Conservation (phyloP, 2,888 invertebrate genomes). For the Piscicola geometra region DNA sequence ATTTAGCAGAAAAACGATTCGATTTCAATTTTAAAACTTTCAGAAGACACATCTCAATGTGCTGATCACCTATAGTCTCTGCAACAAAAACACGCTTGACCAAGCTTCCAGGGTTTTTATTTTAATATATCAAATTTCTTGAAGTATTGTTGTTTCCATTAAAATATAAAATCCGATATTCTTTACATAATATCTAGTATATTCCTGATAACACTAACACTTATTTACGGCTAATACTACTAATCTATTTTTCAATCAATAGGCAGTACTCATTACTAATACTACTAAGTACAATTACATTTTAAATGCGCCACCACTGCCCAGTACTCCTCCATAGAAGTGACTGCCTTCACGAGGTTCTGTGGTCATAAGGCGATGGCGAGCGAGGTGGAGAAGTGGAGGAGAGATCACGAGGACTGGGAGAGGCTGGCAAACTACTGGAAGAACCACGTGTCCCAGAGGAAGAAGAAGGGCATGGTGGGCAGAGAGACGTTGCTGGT, state of each 20-base stretch:
- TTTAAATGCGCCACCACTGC: no score
- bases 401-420: conserved; percentile 25
- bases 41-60: not conserved
- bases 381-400: not conserved
- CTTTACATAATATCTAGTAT: not conserved
- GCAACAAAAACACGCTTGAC: not conserved
- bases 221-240: no score
- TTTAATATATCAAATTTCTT: not conserved
- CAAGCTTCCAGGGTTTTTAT: not conserved
- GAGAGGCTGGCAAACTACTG: conserved; percentile 18
- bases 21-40: no score
- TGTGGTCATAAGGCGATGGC: conserved; percentile 12
- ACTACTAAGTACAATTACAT: no score
- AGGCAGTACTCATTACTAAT: no score
- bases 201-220: no score
- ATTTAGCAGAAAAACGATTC: no score
- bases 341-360: not conserved
- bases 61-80: not conserved
- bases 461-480: not conserved
- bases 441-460: conserved; percentile 18
- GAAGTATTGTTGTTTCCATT: not conserved
- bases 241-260: no score
- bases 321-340: not conserved
- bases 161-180: not conserved
- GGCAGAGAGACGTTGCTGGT: not conserved